Evolutionary conservation across 2,113 vertebrate genomes (phyloP).

Genomic region (Okapia johnstoni): DNA sequence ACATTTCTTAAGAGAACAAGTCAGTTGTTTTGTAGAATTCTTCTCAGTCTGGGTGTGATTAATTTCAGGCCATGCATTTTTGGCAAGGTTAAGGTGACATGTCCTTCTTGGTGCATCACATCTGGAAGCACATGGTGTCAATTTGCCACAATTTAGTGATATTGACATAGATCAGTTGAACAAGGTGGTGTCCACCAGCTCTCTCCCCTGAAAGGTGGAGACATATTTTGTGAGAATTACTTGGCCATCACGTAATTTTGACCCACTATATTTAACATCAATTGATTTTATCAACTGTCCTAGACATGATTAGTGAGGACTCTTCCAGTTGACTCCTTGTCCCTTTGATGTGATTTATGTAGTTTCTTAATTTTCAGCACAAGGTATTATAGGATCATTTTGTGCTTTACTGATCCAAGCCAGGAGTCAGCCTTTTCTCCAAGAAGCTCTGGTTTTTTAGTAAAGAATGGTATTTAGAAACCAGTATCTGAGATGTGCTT

Average conservation of each 20-base stretch:
- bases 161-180: neutral
- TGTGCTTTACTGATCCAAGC: neutral
- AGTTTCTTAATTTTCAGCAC: neutral
- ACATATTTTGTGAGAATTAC: neutral
- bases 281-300: neutral
- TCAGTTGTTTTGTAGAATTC: neutral
- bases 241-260: neutral
- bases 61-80: neutral
- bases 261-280: neutral
- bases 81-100: neutral
- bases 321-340: neutral
- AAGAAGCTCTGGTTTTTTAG: neutral
- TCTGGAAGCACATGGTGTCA: neutral
- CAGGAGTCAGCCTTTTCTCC: neutral
- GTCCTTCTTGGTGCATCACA: neutral
- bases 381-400: neutral
- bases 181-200: neutral
- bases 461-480: neutral
- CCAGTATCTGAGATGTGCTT: neutral
- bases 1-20: slow-evolving; percentile 27
- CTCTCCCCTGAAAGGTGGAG: neutral
- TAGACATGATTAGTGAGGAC: neutral
- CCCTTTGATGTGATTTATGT: neutral
- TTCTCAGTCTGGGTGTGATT: neutral
- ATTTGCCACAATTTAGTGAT: neutral